Evolutionary conservation across 2,888 invertebrate species (phyloP), one percentile per base, ranked within the genome.

Genomic region (Mantis religiosa): DNA sequence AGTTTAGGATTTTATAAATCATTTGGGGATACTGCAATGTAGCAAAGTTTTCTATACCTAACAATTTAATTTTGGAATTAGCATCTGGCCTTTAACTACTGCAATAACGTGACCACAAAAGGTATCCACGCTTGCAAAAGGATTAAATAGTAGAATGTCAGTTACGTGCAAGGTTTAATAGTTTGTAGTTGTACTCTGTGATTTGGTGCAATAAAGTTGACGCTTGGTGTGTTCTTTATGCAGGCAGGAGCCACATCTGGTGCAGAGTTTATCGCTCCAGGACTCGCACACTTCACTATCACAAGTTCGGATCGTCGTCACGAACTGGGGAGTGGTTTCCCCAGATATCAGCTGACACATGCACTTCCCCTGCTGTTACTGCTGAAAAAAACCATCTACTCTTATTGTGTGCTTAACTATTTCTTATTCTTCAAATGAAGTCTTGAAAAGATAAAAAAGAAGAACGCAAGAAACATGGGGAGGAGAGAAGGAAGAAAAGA

Each of bases 331-430:
- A 47, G 82, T 87, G 87, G 87, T n/a, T 30, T 87, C 28, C 87
- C 54, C 20, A 30, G 82, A 81, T 87, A 87, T 87, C 87, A 87
- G 87, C 82, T 87, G 87, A 82, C 87, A 87, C 82, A 87, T 87
- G 82, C 87, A 82, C 82, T 87, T 87, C 87, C 28, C 86, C 71
- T 71, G 54, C 54, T 20, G 54, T 20, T 71, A 25, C 41, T 41
- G 71, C 27, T 85, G 54, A 71, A 86, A 81, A 30, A 86, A 85
- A 84, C 54, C 20, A 25, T 71, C 54, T 71, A 71, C 25, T 71
- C 34, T 82, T 87, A 82, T 87, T 87, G 87, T 87, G 82, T 87
- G 82, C 87, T 87, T 41, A 34, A 87, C 82, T 87, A 82, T 87
- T 87, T 87, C 87, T 71, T 83, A 71, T 71, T 71, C 54, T 25